Base-by-base conservation (phyloP, 1,140 invertebrate genomes). In the Drosophila tristis region DNA sequence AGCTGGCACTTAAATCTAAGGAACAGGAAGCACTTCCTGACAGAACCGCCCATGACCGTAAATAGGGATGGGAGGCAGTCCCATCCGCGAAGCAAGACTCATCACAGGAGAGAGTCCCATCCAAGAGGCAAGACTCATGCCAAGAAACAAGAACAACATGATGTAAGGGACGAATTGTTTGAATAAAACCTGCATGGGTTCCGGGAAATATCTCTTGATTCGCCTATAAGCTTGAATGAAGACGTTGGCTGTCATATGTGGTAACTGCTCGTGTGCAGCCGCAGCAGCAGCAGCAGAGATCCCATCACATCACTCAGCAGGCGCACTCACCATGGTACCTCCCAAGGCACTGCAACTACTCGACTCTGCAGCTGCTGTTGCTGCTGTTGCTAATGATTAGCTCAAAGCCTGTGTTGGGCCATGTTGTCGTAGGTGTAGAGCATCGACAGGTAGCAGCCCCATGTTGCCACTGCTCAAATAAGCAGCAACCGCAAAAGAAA, bases 381-480 rank as follows among this genome's bases (percentile, higher is more conserved):
- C 44, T 64, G n/a, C n/a, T n/a, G n/a, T 39, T 13, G 67, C 59
- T 77, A 81, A 81, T 81, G 73, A 81, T 81, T 81, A 77, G 74
- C 78, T 81, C 51, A 67, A 81, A 81, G 73, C 62, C 49, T 44
- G 39, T 57, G 70, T 54, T 56, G 50, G 35, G 51, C 64, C 7
- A 16, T 74, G 71, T 75, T 76, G 73, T 77, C 42, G 78, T 81
- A 81, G 78, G 78, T 64, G 78, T 81, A 68, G 59, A 73, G 74
- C 49, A 73, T 60, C 70, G 70, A 67, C 63, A 67, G 63, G 39
- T 39, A 39, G 35, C 35, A 13, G 35, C 11, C 35, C 57, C 74
- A 59, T 78, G 74, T 78, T 51, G 66, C 74, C 60, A 57, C 73
- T 57, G 45, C 74, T 31, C 53, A 70, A 62, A 70, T 64, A 77